Base-by-base conservation (phyloP, 1,140 invertebrate genomes). In the Alviniconcha marisindica region DNA sequence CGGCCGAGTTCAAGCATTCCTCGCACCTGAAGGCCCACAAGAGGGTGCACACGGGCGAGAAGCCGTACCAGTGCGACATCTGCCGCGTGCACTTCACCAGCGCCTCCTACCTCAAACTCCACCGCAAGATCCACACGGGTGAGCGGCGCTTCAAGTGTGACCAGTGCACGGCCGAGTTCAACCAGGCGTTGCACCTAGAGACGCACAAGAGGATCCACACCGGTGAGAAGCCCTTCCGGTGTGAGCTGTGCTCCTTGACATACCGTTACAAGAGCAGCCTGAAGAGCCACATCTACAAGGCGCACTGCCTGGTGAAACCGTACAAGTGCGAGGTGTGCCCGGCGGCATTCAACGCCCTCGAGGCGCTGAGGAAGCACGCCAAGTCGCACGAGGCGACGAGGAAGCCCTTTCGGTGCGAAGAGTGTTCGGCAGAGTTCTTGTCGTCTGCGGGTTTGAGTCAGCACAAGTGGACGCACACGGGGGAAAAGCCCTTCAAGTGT, bases 201-300 rank as follows among this genome's bases (percentile, higher is more conserved):
- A 96, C 94, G 95, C 96, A 89, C 94, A 93, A 96, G 86, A 95
- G 96, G 91, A 96, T 95, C 4, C 92, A 93, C 82, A 93, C 91
- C 18, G 92, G 90, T 28, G 92, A 91, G 63, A 93, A 93, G 85
- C 92, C 90, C 18, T 93, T 66, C 28, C 14, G 24, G 3, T 80
- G 78, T 31, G 60, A 44, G 15, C 4, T 44, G 18, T 80, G 78
- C 40, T 24, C 14, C 18, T 21, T 44, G 56, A n/a, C 78, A 15
- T 80, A 66, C 28, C 42, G 40, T 31, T 48, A 54, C 44, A 76
- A 54, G 1, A 54, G 73, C 73, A 76, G 44, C 44, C 18, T 76
- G 15, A 76, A 51, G n/a, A 33, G 42, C 44, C 73, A 76, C 73
- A 4, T 48, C 14, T 4, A 28, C 44, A 76, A 54, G 21, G 69